phyloP scores from a whole-genome alignment of 2,888 invertebrate species.

The Calliphora vomitoria region DNA sequence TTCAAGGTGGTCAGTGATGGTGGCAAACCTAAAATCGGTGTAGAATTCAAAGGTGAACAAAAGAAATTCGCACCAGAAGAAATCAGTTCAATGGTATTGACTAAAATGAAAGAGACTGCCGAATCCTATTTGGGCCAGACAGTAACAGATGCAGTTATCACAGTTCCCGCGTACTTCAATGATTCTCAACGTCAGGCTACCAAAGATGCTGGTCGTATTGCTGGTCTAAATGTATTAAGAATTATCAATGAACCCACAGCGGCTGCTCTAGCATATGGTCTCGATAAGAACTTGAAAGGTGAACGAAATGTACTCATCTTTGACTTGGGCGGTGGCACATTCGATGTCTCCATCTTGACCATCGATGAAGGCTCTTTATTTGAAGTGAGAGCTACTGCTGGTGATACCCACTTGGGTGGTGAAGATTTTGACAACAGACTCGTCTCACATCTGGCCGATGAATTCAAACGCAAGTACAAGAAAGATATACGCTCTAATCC shows the following conservation, averaged over 20 bases:
- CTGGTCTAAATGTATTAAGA: conserved; percentile 95
- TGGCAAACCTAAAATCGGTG: conserved; percentile 92
- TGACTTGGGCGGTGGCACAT: conserved; percentile 91
- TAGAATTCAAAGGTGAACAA: conserved; percentile 94
- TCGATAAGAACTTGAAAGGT: conserved; percentile 92
- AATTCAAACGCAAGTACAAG: conserved; percentile 92
- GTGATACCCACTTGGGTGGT: conserved; percentile 97
- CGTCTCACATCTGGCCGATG: conserved; percentile 93
- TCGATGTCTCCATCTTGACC: conserved; percentile 97
- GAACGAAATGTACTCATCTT: conserved; percentile 92
- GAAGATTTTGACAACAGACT: conserved; percentile 96
- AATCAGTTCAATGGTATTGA: conserved; percentile 96
- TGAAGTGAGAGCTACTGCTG: conserved; percentile 97
- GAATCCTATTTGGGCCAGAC: conserved; percentile 94
- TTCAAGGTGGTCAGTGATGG: conserved; percentile 93
- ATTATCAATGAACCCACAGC: conserved; percentile 97
- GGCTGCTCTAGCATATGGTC: conserved; percentile 96
- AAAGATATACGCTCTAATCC: conserved; percentile 89
- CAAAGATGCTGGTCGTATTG: conserved; percentile 96
- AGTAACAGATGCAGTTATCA: conserved; percentile 94
- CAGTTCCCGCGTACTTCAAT: conserved; percentile 96
- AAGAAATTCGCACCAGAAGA: conserved; percentile 97
- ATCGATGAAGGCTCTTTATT: conserved; percentile 96
- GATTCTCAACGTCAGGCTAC: conserved; percentile 96
- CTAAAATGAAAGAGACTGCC: conserved; percentile 97